Conservation (phyloP, 2,797 vertebrate genomes). For the Phalloptychus januarius region DNA sequence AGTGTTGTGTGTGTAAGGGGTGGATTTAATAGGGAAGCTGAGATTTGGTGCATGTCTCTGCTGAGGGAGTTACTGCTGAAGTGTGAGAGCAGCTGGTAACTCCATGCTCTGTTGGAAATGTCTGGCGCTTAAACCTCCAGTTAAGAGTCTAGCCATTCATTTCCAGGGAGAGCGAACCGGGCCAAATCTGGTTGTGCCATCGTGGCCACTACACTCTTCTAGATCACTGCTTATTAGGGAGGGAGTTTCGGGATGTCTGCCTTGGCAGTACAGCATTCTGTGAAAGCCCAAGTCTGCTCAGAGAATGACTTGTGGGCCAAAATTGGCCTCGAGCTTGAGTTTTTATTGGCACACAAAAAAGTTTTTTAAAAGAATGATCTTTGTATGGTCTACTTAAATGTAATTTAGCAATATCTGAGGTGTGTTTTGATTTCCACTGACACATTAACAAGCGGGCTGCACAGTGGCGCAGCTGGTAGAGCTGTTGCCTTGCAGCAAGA, state of each 20-base stretch:
- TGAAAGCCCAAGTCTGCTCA: slow-evolving; percentile 40
- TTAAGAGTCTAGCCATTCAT: slow-evolving; percentile 51
- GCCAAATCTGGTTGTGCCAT: slow-evolving; percentile 59
- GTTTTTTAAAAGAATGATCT: slow-evolving; percentile 35
- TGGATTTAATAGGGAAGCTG: slow-evolving; percentile 69
- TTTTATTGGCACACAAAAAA: slow-evolving; percentile 46
- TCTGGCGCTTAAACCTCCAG: slow-evolving; percentile 53
- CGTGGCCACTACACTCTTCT: slow-evolving; percentile 27
- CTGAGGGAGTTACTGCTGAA: slow-evolving; percentile 60
- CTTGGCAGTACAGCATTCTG: slow-evolving; percentile 39
- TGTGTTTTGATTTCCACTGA: slow-evolving; percentile 60
- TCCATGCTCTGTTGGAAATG: slow-evolving; percentile 65
- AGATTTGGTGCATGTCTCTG: slow-evolving; percentile 61
- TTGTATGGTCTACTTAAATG: slow-evolving; percentile 45
- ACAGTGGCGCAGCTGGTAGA: no score
- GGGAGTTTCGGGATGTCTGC: slow-evolving; percentile 39
- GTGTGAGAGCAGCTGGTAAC: slow-evolving; percentile 73
- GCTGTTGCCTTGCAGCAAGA: no score
- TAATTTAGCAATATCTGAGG: slow-evolving; percentile 58
- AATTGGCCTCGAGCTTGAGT: slow-evolving; percentile 33
- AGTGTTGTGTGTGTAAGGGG: slow-evolving; percentile 60
- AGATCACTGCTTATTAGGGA: slow-evolving; percentile 21
- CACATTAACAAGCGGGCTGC: slow-evolving; percentile 50
- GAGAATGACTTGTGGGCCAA: slow-evolving; percentile 38
- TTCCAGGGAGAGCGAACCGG: slow-evolving; percentile 45